phyloP scores from a whole-genome alignment of 2,888 invertebrate genomes.

The Orthosia incerta region DNA sequence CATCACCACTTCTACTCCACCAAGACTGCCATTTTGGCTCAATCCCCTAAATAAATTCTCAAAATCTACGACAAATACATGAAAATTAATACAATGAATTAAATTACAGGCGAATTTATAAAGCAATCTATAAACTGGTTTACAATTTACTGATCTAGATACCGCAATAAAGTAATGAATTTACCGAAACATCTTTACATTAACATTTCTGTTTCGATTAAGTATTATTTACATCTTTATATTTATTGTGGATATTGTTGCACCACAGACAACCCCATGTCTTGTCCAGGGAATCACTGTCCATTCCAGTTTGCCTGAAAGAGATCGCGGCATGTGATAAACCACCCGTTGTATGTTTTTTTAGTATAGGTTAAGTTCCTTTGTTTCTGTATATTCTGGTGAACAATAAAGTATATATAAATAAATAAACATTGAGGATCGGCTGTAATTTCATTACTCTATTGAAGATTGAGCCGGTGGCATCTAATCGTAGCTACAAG shows the following conservation, averaged over 20 bases:
- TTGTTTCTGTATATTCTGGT: too few species aligned
- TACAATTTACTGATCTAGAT: slow-evolving; percentile 14
- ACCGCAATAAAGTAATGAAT: slow-evolving; percentile 45
- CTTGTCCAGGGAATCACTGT: too few species aligned
- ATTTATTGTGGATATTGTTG: too few species aligned
- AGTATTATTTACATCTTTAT: too few species aligned
- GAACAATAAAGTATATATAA: too few species aligned
- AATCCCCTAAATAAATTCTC: slow-evolving; percentile 79
- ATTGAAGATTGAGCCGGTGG: slow-evolving; percentile 55
- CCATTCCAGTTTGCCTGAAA: too few species aligned
- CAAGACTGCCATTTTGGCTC: slow-evolving; percentile 72
- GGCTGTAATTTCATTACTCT: slow-evolving; percentile 39
- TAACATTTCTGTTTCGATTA: too few species aligned
- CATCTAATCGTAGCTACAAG: slow-evolving; percentile 29
- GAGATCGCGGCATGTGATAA: too few species aligned
- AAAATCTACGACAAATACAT: slow-evolving; percentile 76
- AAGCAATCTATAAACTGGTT: slow-evolving; percentile 29
- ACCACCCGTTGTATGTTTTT: too few species aligned
- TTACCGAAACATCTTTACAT: not conserved
- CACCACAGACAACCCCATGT: too few species aligned
- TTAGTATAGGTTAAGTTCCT: too few species aligned
- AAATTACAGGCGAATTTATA: slow-evolving; percentile 21
- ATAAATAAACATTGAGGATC: not conserved
- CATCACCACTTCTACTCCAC: slow-evolving; percentile 82
- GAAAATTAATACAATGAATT: slow-evolving; percentile 40